phyloP scores from a whole-genome alignment of 2,113 vertebrate species.

The Isichthys henryi region DNA sequence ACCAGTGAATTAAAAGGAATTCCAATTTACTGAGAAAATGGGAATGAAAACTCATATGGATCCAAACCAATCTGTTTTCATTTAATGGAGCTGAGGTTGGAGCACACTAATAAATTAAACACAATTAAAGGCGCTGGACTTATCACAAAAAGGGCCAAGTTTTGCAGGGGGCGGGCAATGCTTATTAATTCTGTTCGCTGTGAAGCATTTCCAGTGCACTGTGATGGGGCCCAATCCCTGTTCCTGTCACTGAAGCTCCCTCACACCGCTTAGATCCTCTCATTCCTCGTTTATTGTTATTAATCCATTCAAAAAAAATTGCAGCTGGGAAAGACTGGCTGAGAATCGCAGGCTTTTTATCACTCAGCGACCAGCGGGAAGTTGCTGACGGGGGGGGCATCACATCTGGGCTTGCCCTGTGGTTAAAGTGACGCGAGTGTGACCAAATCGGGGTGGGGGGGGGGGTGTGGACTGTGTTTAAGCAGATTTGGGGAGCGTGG shows the following conservation, averaged over 20 bases:
- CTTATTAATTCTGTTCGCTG: constrained; percentile 34
- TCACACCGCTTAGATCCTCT: constrained; percentile 19
- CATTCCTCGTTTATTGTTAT: background rate
- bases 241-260: constrained; percentile 29
- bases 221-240: constrained; percentile 29
- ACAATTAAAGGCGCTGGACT: constrained; percentile 52
- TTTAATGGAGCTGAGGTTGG: constrained; percentile 54
- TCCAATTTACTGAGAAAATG: constrained; percentile 60
- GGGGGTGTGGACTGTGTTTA: background rate
- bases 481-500: background rate
- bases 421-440: background rate
- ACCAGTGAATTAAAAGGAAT: constrained; percentile 60
- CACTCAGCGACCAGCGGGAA: constrained; percentile 28
- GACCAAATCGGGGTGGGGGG: background rate
- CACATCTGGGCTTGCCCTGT: background rate
- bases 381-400: constrained; percentile 18
- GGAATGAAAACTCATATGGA: constrained; percentile 48
- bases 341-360: constrained; percentile 17
- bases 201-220: constrained; percentile 38
- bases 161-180: background rate
- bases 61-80: constrained; percentile 51
- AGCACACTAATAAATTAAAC: constrained; percentile 61
- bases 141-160: constrained; percentile 39
- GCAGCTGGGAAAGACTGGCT: constrained; percentile 24
- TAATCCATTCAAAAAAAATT: background rate